These are phyloP conservation scores for Halcyon smyrnensis DNA, from an alignment of 2,797 vertebrate species.

Conservation along the genomic window DNA sequence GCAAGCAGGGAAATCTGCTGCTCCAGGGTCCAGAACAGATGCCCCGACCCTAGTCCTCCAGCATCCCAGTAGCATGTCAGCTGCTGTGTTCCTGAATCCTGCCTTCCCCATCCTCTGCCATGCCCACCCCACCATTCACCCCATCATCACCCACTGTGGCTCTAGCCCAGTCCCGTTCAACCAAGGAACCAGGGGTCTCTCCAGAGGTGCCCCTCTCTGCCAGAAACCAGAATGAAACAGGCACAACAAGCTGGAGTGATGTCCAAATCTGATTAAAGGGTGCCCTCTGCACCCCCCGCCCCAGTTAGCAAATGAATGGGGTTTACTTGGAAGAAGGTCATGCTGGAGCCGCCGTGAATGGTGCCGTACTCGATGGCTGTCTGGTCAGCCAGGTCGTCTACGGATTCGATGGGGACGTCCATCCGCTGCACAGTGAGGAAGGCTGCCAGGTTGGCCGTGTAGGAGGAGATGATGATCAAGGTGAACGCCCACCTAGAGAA, in stretches of 20 bases:
- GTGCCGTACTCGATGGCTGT: constrained; percentile 97
- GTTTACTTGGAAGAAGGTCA: constrained; percentile 98
- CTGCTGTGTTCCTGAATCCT: background rate
- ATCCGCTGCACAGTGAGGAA: constrained; percentile 98
- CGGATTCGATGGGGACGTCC: constrained; percentile 98
- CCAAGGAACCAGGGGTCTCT: background rate
- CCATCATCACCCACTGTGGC: background rate
- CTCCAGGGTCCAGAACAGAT: background rate
- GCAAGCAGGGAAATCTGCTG: background rate
- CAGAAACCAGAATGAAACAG: background rate
- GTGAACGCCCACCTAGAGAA: constrained; percentile 96
- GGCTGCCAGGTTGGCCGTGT: constrained; percentile 97
- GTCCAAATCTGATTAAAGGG: background rate
- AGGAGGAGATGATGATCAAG: constrained; percentile 98
- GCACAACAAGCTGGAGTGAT: background rate
- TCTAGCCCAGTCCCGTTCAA: background rate
- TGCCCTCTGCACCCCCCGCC: background rate
- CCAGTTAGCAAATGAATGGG: background rate
- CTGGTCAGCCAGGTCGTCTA: constrained; percentile 98
- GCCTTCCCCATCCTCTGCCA: background rate
- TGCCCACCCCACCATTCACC: background rate
- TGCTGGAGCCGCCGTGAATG: constrained; percentile 97
- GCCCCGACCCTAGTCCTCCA: background rate
- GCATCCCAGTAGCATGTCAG: background rate
- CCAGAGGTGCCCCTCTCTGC: background rate